Percentiles rank a stretch among this genome's conserved stretches.
Evolutionary conservation across 1,140 invertebrate genomes (phyloP).

Genomic region (Aphelinus atriplicis): DNA sequence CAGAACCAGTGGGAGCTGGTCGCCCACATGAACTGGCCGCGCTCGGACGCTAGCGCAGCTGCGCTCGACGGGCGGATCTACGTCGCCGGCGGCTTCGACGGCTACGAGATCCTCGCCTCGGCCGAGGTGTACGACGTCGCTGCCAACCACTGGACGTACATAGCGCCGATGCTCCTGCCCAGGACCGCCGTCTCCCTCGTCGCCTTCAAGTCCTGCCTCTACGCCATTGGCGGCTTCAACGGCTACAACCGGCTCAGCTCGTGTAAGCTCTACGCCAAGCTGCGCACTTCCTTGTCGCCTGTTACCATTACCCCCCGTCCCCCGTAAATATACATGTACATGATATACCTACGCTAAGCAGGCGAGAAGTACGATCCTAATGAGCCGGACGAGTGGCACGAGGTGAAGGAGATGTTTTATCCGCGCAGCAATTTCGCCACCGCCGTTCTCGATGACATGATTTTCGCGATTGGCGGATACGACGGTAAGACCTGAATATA

Average conservation of each 20-base stretch:
- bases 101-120: conserved; percentile 72
- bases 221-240: conserved; percentile 81
- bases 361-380: conserved; percentile 79
- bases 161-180: conserved; percentile 79
- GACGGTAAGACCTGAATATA: conserved; percentile 67
- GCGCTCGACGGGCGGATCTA: conserved; percentile 68
- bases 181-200: conserved; percentile 82
- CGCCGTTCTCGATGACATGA: conserved; percentile 82
- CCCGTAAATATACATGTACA: too few species aligned
- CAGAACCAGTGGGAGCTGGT: conserved; percentile 86
- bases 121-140: conserved; percentile 73
- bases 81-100: conserved; percentile 82
- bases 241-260: conserved; percentile 70
- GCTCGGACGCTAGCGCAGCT: conserved; percentile 79
- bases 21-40: conserved; percentile 79
- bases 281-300: too few species aligned
- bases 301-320: too few species aligned
- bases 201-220: conserved; percentile 74
- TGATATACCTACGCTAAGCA: conserved; percentile 47
- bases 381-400: conserved; percentile 67
- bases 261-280: conserved; percentile 38
- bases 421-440: conserved; percentile 87
- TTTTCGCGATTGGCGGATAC: conserved; percentile 85
- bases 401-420: conserved; percentile 83
- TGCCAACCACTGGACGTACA: conserved; percentile 78